Base-by-base conservation (phyloP, 2,113 vertebrate genomes). In the Dasyprocta punctata region DNA sequence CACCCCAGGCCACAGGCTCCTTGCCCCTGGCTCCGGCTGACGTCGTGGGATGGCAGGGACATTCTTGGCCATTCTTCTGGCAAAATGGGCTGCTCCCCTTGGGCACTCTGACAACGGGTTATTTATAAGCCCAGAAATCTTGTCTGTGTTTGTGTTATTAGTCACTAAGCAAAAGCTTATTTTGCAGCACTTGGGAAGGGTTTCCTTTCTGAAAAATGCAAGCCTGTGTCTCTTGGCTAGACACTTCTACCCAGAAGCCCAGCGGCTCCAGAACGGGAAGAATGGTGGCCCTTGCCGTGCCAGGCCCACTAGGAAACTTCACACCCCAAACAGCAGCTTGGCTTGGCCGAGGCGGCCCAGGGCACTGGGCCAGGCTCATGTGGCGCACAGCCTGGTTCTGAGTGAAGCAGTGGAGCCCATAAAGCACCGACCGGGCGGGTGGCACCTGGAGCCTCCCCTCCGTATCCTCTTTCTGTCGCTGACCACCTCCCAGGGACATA, bases 61-160 rank as follows among this genome's bases (percentile, higher is more conserved):
- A 11, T 49, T 80, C 82, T 20, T 22, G 44, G 71, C 88, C 97
- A 96, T 94, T 97, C 97, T 97, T 93, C 49, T 91, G 56, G 94
- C 44, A 86, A 30, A 95, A 95, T 38, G 47, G 90, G 54, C 96
- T 16, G 56, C 95, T 96, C 95, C 97, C 96, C 95, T 83, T 86
- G 95, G 96, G 94, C 95, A 92, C 86, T 88, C 88, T 95, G 85
- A 96, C 97, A 96, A 88, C 97, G 88, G 89, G 94, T 96, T 98
- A 97, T 98, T 98, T 98, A 97, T 98, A 98, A 97, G 94, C 82
- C 86, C 95, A 97, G 96, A 97, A 98, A 95, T 94, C 97, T 97
- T 92, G 98, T 96, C 96, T 97, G 96, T 98, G 97, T 98, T 98
- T 97, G 97, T 97, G 86, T 97, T 98, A 97, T 97, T 98, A 97